phyloP scores from a whole-genome alignment of 2,797 vertebrate genomes.

The Sebastes minor region DNA sequence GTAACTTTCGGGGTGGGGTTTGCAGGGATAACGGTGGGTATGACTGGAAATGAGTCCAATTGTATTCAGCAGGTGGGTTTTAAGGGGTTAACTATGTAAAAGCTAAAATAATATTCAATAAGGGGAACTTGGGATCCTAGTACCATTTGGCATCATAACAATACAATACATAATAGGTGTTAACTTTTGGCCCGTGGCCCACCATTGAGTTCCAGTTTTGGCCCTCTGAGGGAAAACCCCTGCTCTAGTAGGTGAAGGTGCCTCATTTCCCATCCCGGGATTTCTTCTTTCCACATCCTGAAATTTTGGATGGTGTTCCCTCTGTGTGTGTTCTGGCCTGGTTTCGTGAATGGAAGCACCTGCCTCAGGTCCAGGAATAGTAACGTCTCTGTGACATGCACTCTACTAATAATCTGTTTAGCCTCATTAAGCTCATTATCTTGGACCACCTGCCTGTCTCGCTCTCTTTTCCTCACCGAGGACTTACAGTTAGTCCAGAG shows the following conservation, averaged over 20 bases:
- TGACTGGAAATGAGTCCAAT: no score
- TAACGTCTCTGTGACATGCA: conserved; percentile 60
- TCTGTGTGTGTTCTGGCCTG: not conserved
- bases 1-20: no score
- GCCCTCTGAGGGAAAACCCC: no score
- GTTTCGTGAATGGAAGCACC: conserved; percentile 57
- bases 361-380: conserved; percentile 73
- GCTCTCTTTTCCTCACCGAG: conserved; percentile 34
- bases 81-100: no score
- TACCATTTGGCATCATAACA: no score
- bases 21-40: no score
- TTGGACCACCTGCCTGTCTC: conserved; percentile 69
- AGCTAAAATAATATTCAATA: no score
- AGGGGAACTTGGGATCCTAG: no score
- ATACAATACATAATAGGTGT: no score
- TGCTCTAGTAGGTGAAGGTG: not conserved
- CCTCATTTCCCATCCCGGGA: not conserved
- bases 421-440: conserved; percentile 81
- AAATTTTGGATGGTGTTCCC: conserved; percentile 22
- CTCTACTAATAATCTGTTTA: conserved; percentile 76
- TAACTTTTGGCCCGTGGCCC: no score
- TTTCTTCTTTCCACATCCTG: conserved; percentile 3
- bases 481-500: conserved; percentile 24
- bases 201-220: no score
- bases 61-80: no score